Base-by-base conservation (phyloP, 2,888 invertebrate genomes). In the Drosophila suboccidentalis region DNA sequence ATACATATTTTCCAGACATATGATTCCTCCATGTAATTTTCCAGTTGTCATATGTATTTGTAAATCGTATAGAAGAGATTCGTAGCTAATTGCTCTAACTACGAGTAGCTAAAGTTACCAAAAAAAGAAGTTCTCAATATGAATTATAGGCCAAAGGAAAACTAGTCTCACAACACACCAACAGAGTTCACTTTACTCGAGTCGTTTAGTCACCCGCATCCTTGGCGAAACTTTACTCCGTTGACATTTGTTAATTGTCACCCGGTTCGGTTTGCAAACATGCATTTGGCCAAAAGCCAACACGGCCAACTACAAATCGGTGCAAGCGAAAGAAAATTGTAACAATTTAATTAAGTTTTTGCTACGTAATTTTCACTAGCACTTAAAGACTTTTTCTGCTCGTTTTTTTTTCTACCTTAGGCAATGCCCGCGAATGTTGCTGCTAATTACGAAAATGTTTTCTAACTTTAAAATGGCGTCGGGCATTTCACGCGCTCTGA, bases 221-320 rank as follows among this genome's bases (percentile, higher is more conserved):
- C 61, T 59, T 66, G 58, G 46, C 22, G 29, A 39, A 78, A 82
- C 22, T 51, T 69, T 58, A 69, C 43, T 58, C 44, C 63, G 70
- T 72, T 82, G 80, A 85, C 90, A 84, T 82, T 88, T 82, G 90
- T 90, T 87, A 88, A 84, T 85, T 87, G 80, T 78, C 90, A 68
- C 54, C 53, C 69, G 50, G 65, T 60, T 67, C 15, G 54, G 63
- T 57, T 60, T 53, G 62, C 70, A 82, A 89, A 83, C 83, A 83
- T 84, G 90, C 88, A 76, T 38, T 88, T 89, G 90, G 84, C 90
- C 75, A 62, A 82, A 78, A 75, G 86, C 90, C 84, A 84, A 89
- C 63, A 51, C 43, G 87, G 81, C 80, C 83, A 71, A 41, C 39
- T 26, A 22, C 41, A 74, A 54, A 66, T 49, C 51, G 65, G 17